phyloP scores from a whole-genome alignment of 2,113 vertebrate genomes.

The Vulpes lagopus region DNA sequence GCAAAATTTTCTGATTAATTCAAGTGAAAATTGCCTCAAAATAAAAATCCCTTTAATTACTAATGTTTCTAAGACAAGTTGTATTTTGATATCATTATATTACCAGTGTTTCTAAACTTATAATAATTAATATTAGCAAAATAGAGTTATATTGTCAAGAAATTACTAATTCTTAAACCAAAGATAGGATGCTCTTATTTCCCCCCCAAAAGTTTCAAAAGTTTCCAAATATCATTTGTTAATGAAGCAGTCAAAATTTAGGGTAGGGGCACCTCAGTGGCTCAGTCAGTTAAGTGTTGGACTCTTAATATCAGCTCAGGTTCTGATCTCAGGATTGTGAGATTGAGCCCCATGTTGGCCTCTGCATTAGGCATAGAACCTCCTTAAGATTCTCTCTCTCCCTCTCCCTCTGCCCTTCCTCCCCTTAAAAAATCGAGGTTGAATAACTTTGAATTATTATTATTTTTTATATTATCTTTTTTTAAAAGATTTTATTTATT shows the following conservation, averaged over 20 bases:
- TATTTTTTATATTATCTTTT: background rate
- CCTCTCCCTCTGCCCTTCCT: too few species aligned
- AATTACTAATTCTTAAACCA: background rate
- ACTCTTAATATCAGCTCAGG: too few species aligned
- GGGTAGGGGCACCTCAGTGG: background rate
- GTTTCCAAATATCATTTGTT: slow-evolving; percentile 2
- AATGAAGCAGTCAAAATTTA: background rate
- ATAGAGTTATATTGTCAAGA: background rate
- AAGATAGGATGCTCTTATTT: background rate
- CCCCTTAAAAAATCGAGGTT: background rate
- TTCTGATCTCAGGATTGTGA: too few species aligned
- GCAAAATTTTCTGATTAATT: background rate
- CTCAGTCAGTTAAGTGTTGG: background rate
- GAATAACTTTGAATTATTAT: background rate
- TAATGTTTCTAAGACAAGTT: slow-evolving; percentile 49
- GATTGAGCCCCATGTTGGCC: too few species aligned
- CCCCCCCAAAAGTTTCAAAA: background rate
- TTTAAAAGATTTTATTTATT: too few species aligned
- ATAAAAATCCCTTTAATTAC: background rate
- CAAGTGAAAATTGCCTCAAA: background rate
- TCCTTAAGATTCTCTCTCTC: background rate
- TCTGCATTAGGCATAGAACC: background rate
- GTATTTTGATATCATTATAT: background rate
- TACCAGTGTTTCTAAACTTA: background rate
- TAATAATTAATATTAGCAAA: background rate